phyloP scores from a whole-genome alignment of 1,140 invertebrate genomes.

The Zaprionus davidi region DNA sequence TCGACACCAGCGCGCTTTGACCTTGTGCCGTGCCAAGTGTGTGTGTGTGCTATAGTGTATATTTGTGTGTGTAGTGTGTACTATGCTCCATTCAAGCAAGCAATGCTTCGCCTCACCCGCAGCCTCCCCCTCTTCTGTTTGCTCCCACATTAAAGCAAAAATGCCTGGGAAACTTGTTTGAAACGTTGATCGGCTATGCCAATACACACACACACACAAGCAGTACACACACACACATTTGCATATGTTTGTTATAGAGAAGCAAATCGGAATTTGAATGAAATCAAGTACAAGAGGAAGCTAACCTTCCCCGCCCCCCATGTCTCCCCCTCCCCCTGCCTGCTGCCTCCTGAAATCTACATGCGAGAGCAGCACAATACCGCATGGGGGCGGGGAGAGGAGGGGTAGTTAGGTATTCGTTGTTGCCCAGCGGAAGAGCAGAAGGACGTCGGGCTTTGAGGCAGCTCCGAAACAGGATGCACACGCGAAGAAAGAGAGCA shows the following conservation, averaged over 20 bases:
- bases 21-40: not conserved
- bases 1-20: constrained; percentile 1
- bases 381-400: constrained; percentile 10
- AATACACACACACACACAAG: not conserved
- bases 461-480: constrained; percentile 63
- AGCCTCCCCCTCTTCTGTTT: not conserved
- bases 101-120: not conserved
- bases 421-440: constrained; percentile 70
- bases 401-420: constrained; percentile 22
- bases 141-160: not conserved
- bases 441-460: constrained; percentile 65
- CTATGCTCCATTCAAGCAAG: constrained; percentile 20
- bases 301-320: constrained; percentile 31
- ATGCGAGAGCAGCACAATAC: constrained; percentile 14
- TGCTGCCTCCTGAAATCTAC: constrained; percentile 13
- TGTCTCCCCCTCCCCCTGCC: not conserved
- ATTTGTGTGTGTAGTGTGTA: too few species aligned
- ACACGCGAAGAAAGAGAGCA: constrained; percentile 29
- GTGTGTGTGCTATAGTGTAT: too few species aligned
- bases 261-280: constrained; percentile 60
- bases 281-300: constrained; percentile 57
- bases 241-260: not conserved
- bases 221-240: not conserved
- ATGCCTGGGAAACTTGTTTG: constrained; percentile 1
- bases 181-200: not conserved